Percentiles rank a stretch among this genome's conserved stretches.
Evolutionary conservation across 2,888 invertebrate species (phyloP).

Genomic region (Meteorus colon): DNA sequence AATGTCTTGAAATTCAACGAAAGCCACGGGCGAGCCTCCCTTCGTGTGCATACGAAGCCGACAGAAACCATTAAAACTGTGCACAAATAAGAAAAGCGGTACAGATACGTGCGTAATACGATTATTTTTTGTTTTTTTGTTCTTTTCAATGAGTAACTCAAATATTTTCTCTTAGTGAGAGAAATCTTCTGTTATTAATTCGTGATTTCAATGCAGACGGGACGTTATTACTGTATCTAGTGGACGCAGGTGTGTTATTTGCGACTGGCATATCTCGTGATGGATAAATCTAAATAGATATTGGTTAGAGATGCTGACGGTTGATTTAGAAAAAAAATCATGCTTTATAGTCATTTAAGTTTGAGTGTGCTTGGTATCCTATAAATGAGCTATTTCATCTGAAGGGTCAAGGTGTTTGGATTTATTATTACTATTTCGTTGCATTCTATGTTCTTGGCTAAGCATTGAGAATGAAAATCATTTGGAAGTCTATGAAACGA

Average conservation of each 20-base stretch:
- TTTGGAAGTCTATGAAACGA: too few relatives aligned
- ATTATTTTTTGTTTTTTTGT: slow-evolving; percentile 38
- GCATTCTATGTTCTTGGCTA: too few relatives aligned
- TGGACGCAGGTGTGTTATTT: slow-evolving; percentile 8
- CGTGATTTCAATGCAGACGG: not conserved
- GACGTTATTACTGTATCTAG: slow-evolving; percentile 6
- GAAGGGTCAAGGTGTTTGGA: too few relatives aligned
- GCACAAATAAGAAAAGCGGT: slow-evolving; percentile 75
- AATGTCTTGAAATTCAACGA: slow-evolving; percentile 97
- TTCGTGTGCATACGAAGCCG: slow-evolving; percentile 96
- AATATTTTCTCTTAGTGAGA: slow-evolving; percentile 4
- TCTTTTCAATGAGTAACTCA: not conserved
- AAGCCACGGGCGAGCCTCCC: slow-evolving; percentile 95
- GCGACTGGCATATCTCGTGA: not conserved
- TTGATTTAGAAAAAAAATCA: not conserved
- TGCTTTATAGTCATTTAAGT: too few relatives aligned
- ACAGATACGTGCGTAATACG: slow-evolving; percentile 53
- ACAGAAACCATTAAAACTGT: slow-evolving; percentile 98
- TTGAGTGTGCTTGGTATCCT: too few relatives aligned
- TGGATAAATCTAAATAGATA: slow-evolving; percentile 6
- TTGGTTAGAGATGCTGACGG: not conserved
- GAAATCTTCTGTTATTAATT: not conserved
- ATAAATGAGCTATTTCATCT: too few relatives aligned
- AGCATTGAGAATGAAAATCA: too few relatives aligned
- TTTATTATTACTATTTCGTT: too few relatives aligned